Evolutionary conservation across 2,113 vertebrate species (phyloP), one percentile per base, ranked within the genome.

Genomic region (Poecile atricapillus): DNA sequence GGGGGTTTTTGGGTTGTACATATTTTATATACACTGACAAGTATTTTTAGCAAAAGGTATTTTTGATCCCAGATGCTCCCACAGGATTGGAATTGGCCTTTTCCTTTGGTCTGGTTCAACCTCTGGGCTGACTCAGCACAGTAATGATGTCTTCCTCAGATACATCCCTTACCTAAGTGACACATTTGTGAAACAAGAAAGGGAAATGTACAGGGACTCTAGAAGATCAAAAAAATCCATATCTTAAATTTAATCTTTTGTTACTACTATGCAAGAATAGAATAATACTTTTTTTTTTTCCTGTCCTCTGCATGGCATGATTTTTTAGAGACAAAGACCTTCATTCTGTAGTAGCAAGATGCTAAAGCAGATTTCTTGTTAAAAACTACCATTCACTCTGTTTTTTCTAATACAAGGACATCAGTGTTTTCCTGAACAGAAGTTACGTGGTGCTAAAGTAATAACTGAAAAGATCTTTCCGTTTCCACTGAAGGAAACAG

Each of bases 401-500:
- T 22, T 95, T 86, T 86, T 63, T 71, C 52, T 89, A 82, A 71
- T 82, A 82, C 37, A 76, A 60, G 65, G 87, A 87, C 90, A 94
- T 79, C 49, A 10, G 35, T 83, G 73, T 88, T 85, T 94, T 80
- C 55, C 50, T 58, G 30, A 89, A 37, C 30, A 89, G 71, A 81
- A 94, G 60, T 92, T 92, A 88, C 3, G 0, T 83, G 88, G 67
- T 93, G 52, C 81, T 94, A 20, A 88, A 93, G 70, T 46, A 73
- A 83, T 53, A 73, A 46, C 82, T 77, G 67, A 90, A 86, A 92
- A 58, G 64, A 86, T 81, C 59, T 90, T 93, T 85, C 68, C 0
- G 27, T 89, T 92, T 92, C 85, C 94, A 94, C 86, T 95, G 95
- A 96, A 52, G 93, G 78, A 93, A 93, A 93, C 28, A 90, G 68